These are phyloP conservation scores for Hippocampus zosterae DNA, from an alignment of 2,113 vertebrate genomes.

Conservation along the genomic window DNA sequence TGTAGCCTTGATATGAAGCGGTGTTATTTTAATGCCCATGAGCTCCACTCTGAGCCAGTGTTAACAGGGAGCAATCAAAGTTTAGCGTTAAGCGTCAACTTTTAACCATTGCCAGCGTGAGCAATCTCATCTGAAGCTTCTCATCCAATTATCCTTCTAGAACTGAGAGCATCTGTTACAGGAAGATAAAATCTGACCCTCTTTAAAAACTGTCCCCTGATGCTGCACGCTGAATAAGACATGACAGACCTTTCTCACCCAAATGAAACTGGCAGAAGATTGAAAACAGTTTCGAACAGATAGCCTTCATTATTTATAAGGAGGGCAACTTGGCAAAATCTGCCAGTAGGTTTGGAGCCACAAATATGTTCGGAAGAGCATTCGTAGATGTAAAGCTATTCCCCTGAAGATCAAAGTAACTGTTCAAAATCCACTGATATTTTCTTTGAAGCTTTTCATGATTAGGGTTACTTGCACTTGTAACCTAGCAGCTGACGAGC, in stretches of 20 bases:
- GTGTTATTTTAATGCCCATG: no score
- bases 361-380: background rate
- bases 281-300: slow-evolving; percentile 40
- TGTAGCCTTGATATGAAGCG: no score
- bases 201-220: background rate
- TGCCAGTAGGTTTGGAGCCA: slow-evolving; percentile 36
- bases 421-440: background rate
- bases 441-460: no score
- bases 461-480: no score
- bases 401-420: background rate
- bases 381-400: background rate
- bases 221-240: background rate
- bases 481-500: background rate
- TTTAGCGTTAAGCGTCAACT: background rate
- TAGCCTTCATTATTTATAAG: slow-evolving; percentile 60
- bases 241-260: slow-evolving; percentile 2
- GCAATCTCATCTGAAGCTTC: background rate
- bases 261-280: slow-evolving; percentile 16
- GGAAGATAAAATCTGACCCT: background rate
- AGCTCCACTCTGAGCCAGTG: background rate
- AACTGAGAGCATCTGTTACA: background rate
- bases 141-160: slow-evolving; percentile 4
- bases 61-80: background rate
- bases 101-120: background rate
- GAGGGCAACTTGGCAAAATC: slow-evolving; percentile 35